These are phyloP conservation scores for Lucilia cuprina DNA, from an alignment of 1,140 invertebrate species.

Conservation along the genomic window DNA sequence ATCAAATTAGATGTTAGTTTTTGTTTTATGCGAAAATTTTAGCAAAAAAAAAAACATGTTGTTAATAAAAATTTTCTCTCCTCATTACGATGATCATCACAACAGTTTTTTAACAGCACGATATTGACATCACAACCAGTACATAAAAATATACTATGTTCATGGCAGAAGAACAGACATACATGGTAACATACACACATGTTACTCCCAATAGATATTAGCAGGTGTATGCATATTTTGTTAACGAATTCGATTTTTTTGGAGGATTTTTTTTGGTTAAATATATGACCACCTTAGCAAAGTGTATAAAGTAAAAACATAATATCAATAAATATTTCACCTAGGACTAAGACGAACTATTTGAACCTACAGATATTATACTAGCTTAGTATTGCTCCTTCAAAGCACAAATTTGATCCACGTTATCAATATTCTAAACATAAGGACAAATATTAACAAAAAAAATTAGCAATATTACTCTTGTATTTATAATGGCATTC, in stretches of 20 bases:
- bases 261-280: neutral
- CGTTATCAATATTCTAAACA: too few relatives aligned
- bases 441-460: too few relatives aligned
- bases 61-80: slow-evolving; percentile 32
- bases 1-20: neutral
- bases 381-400: too few relatives aligned
- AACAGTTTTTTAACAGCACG: slow-evolving; percentile 25
- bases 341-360: too few relatives aligned
- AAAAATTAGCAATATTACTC: too few relatives aligned
- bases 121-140: slow-evolving; percentile 30
- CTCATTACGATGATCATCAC: slow-evolving; percentile 28
- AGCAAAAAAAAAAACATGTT: neutral
- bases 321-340: neutral
- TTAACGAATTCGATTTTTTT: neutral
- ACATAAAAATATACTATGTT: neutral
- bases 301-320: neutral
- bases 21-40: neutral
- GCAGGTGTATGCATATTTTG: slow-evolving; percentile 33
- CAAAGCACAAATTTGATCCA: too few relatives aligned
- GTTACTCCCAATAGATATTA: neutral
- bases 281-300: slow-evolving; percentile 26
- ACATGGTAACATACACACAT: too few relatives aligned
- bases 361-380: too few relatives aligned
- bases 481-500: too few relatives aligned
- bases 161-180: neutral